A percentile compares a stretch with the other conserved stretches of the same genome.
Conservation (phyloP, 53 echinoderm and acorn worm species). For the Crossaster papposus region DNA sequence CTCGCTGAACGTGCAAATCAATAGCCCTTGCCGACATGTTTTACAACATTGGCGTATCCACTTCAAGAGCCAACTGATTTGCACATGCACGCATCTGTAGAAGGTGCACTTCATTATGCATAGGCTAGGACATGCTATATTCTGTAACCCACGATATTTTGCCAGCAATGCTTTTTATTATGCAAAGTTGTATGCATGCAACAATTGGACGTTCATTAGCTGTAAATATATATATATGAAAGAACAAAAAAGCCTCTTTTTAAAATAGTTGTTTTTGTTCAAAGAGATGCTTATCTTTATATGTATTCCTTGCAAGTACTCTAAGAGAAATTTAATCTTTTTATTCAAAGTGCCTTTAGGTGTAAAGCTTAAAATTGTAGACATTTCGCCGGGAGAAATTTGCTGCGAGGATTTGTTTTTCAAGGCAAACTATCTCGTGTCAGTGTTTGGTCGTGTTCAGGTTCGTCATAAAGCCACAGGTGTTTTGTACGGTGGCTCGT, state of each 20-base stretch:
- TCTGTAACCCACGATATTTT: background rate
- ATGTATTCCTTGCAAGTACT: background rate
- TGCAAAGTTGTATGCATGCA: background rate
- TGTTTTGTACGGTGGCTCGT: no score
- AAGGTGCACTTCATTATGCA: background rate
- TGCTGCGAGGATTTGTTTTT: background rate
- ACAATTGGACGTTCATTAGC: background rate
- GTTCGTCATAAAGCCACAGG: background rate
- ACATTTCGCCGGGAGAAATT: background rate
- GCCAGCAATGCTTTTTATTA: background rate
- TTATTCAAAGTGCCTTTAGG: conserved; percentile 22
- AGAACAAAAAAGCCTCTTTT: background rate
- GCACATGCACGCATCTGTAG: background rate
- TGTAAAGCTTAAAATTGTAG: background rate
- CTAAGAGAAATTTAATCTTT: background rate
- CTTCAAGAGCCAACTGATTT: no score
- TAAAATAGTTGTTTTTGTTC: background rate
- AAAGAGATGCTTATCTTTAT: background rate
- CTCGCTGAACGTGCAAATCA: no score
- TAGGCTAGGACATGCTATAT: background rate
- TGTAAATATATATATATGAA: background rate
- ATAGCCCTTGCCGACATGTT: no score
- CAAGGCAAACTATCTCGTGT: background rate
- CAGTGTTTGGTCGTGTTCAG: conserved; percentile 6
- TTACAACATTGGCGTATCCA: no score